These are phyloP conservation scores for Apotomis turbidana DNA, from an alignment of 2,888 invertebrate genomes.

Conservation along the genomic window DNA sequence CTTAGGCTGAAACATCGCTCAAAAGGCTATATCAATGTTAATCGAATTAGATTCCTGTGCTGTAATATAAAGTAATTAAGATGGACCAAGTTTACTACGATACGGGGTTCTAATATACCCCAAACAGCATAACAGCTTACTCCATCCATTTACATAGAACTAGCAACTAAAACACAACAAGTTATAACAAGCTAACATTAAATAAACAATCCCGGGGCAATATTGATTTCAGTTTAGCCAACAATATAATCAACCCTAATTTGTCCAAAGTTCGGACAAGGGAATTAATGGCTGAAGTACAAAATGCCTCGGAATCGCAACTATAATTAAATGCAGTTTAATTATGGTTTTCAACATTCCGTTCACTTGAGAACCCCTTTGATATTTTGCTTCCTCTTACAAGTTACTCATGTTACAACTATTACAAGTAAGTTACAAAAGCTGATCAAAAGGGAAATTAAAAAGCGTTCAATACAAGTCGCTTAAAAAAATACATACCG, in stretches of 20 bases:
- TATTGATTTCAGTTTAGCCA: slow-evolving; percentile 71
- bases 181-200: slow-evolving; percentile 63
- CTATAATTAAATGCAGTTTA: slow-evolving; percentile 12
- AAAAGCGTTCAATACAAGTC: too few species aligned
- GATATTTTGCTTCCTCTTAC: background rate
- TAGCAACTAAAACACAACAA: slow-evolving; percentile 66
- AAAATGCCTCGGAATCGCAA: slow-evolving; percentile 18
- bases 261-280: slow-evolving; percentile 67
- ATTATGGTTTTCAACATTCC: background rate
- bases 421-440: too few species aligned
- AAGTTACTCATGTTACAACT: too few species aligned
- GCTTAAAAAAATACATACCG: too few species aligned
- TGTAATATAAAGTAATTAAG: too few species aligned
- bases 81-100: too few species aligned
- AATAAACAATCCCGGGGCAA: slow-evolving; percentile 68
- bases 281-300: slow-evolving; percentile 53
- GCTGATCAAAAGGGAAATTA: background rate
- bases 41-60: too few species aligned
- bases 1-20: too few species aligned
- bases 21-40: too few species aligned
- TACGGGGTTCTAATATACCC: too few species aligned
- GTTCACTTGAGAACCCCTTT: too few species aligned
- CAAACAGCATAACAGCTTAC: slow-evolving; percentile 29
- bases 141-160: slow-evolving; percentile 37
- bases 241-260: slow-evolving; percentile 76